phyloP scores from a whole-genome alignment of 1,140 invertebrate genomes.

The Drosophila takahashii region DNA sequence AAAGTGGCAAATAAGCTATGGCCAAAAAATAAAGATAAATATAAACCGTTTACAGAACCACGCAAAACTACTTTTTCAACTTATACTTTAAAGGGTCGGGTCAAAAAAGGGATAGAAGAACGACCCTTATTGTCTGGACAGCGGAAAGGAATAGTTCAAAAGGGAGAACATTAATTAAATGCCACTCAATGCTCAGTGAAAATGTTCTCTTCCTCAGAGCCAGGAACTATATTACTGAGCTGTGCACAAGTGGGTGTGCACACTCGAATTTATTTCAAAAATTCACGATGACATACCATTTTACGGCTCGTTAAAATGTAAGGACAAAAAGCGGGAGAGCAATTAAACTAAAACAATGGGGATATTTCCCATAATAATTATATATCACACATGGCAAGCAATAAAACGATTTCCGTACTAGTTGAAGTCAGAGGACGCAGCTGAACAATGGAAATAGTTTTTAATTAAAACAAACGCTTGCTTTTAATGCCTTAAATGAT shows the following conservation, averaged over 20 bases:
- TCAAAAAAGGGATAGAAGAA: background rate
- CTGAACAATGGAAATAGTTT: conserved; percentile 66
- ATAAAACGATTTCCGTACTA: conserved; percentile 54
- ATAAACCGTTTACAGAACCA: conserved; percentile 11
- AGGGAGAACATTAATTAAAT: conserved; percentile 76
- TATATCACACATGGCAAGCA: conserved; percentile 15
- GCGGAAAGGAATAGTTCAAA: conserved; percentile 26
- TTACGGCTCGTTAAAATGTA: conserved; percentile 46
- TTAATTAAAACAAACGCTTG: conserved; percentile 63
- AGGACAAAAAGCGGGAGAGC: conserved; percentile 1
- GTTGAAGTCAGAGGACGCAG: background rate
- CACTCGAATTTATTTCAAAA: conserved; percentile 46
- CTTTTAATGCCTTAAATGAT: conserved; percentile 43
- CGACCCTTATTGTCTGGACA: conserved; percentile 9
- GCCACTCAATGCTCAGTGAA: conserved; percentile 59
- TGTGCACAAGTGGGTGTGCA: conserved; percentile 1
- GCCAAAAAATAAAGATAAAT: conserved; percentile 2
- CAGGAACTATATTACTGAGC: background rate
- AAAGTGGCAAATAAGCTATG: background rate
- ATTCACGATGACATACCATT: conserved; percentile 53
- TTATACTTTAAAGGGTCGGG: conserved; percentile 2
- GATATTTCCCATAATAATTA: conserved; percentile 62
- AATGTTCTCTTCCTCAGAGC: conserved; percentile 6
- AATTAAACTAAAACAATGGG: conserved; percentile 36
- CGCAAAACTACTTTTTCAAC: conserved; percentile 44